Base-by-base conservation (phyloP, 2,888 invertebrate genomes). In the Sisyra terminalis region DNA sequence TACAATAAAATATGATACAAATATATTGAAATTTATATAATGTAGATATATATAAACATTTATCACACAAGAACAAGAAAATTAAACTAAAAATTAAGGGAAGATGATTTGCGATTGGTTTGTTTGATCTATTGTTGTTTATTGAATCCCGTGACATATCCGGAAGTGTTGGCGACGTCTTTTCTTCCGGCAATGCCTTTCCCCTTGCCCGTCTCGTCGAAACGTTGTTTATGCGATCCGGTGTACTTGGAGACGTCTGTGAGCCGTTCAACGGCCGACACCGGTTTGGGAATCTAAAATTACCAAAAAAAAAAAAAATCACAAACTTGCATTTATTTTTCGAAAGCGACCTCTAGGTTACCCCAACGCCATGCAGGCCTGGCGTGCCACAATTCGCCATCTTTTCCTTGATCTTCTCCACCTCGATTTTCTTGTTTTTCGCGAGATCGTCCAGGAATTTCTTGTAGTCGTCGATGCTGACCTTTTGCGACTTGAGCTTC, bases 221-320 rank as follows among this genome's bases (percentile, higher is more conserved):
- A 89, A 16, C 89, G 75, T 53, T 87, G 83, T 58, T 78, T 85
- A 59, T 86, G 86, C 4, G 86, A 83, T 40, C 89, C 89, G 0
- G 89, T 89, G 61, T 87, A 89, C 57, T 85, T 87, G 53, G 75
- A 77, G n/a, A 82, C 73, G 57, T 89, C 88, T 1, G 89, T 89
- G 50, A 89, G 60, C 46, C 89, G 71, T 50, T 82, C 83, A 3
- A 83, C 79, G 1, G 73, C 60, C 7, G 69, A 60, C 50, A 57
- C 53, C 7, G 55, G 50, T 49, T 59, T 59, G 5, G 52, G 53
- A 10, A 50, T 48, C 60, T 61, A 39, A 43, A 57, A 57, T n/a
- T n/a, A n/a, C n/a, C n/a, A n/a, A n/a, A n/a, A n/a, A n/a, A 50
- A 36, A n/a, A 14, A 10, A 35, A 35, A 9, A 29, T 10, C 8